Conservation (phyloP, 2,797 vertebrate species). For the Bufotes viridis region DNA sequence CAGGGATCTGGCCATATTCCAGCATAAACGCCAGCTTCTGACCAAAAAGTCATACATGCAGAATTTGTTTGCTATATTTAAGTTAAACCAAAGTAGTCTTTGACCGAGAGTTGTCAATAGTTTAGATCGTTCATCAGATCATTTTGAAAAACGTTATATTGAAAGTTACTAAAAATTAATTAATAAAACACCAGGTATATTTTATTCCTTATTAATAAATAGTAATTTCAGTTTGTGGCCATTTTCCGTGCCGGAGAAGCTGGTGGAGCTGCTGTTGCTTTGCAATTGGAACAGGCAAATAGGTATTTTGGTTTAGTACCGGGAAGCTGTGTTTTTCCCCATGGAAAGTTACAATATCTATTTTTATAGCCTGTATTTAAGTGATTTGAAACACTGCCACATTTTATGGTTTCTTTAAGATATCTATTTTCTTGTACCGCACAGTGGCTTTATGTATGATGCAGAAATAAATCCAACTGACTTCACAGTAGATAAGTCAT, state of each 20-base stretch:
- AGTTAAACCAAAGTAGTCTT: background rate
- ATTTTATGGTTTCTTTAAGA: slow-evolving; percentile 11
- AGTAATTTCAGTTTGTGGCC: background rate
- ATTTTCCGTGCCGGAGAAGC: no score
- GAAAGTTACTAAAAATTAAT: background rate
- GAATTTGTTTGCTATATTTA: no score
- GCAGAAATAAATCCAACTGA: slow-evolving; percentile 11
- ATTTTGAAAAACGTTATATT: background rate
- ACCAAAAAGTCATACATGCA: no score
- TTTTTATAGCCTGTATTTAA: slow-evolving; percentile 21
- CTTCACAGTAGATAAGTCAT: slow-evolving; percentile 10
- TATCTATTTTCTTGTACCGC: background rate
- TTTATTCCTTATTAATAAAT: background rate
- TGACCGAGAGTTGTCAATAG: background rate
- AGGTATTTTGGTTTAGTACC: background rate
- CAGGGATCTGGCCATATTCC: no score
- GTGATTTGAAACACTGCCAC: slow-evolving; percentile 19
- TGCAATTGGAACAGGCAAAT: background rate
- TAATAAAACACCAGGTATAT: background rate
- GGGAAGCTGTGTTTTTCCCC: background rate
- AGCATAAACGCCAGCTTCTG: no score
- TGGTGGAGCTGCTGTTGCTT: background rate
- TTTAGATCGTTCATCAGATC: background rate
- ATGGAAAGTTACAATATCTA: slow-evolving; percentile 23
- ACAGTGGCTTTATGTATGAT: slow-evolving; percentile 1